Evolutionary conservation across 2,113 vertebrate species (phyloP), one percentile per base, ranked within the genome.

Genomic region (human): DNA sequence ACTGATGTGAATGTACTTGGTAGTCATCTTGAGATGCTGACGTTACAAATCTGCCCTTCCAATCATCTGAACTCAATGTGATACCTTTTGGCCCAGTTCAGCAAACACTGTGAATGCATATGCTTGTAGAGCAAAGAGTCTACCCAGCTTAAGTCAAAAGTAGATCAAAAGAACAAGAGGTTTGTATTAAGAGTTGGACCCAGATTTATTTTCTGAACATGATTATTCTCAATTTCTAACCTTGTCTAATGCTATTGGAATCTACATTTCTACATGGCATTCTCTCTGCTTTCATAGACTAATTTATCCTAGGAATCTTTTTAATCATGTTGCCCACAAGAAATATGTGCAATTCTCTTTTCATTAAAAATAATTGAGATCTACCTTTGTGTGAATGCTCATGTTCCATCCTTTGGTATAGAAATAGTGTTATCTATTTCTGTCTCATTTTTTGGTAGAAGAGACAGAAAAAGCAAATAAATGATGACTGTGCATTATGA

Each of bases 21-120:
- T 93, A 93, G 91, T 45, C 57, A 22, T 73, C 94, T 79, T n/a
- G 52, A 83, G 90, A 96, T 70, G 94, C 89, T 92, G 94, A 82
- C n/a, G 86, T 92, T 89, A 92, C 92, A 95, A 23, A 97, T 93
- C 52, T 93, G 78, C 89, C 92, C 68, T 76, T 89, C 55, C 89
- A 57, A 66, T 96, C 83, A 68, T 50, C n/a, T 55, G 72, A 94
- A 93, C 88, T 78, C 22, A 13, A 38, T 23, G 27, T 93, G 90
- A 97, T 45, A 73, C 32, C 50, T 93, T 82, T 85, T 94, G 72
- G 96, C 66, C 25, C 81, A 55, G 7, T 76, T 89, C 96, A 97
- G 32, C 48, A 80, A 57, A 76, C 22, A 22, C 78, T 89, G 61
- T 38, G 86, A 76, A 81, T 12, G 27, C 30, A 17, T 48, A 22